Evolutionary conservation across 2,888 invertebrate genomes (phyloP), one percentile per base, ranked within the genome.

Genomic region (Agrotis segetum): DNA sequence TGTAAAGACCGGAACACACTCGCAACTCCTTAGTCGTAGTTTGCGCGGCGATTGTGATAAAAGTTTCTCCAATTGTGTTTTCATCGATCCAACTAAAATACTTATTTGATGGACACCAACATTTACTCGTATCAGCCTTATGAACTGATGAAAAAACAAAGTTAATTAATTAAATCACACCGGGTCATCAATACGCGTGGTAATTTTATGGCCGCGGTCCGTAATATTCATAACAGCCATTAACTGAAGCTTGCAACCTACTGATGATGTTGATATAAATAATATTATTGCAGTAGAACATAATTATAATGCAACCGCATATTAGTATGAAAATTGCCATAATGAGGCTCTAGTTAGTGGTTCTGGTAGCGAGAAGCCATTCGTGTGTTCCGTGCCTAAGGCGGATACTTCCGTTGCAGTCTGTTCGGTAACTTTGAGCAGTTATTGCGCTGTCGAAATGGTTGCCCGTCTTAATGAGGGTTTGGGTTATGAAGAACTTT

Each of bases 371-470:
- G 52, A 61, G 50, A 67, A 68, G 65, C 62, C 72, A 80, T 79
- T 79, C 66, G 62, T 77, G 72, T 77, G 58, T 67, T 55, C 77
- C 67, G 50, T 58, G 58, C 80, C 72, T 67, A 59, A 63, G 81
- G 81, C 72, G 58, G 63, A 76, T 67, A 63, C 64, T 77, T 82
- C 67, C 59, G 73, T 46, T 82, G 74, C 74, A 75, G 61, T 72
- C 75, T 71, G 65, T 67, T 62, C 24, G 59, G 69, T 44, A 82
- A 78, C 67, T 83, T 82, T 66, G 46, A 74, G 69, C 63, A 75
- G 73, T 77, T 81, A 84, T 77, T 78, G 69, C 78, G 69, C 71
- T 82, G 82, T 82, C 60, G 62, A 78, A 81, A 78, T 81, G 71
- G 78, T 77, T 65, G 66, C 62, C 55, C 34, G 69, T 74, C 69